Percentiles rank a stretch among this genome's conserved stretches.
phyloP scores from a whole-genome alignment of 2,113 vertebrate genomes.

The Galemys pyrenaicus region DNA sequence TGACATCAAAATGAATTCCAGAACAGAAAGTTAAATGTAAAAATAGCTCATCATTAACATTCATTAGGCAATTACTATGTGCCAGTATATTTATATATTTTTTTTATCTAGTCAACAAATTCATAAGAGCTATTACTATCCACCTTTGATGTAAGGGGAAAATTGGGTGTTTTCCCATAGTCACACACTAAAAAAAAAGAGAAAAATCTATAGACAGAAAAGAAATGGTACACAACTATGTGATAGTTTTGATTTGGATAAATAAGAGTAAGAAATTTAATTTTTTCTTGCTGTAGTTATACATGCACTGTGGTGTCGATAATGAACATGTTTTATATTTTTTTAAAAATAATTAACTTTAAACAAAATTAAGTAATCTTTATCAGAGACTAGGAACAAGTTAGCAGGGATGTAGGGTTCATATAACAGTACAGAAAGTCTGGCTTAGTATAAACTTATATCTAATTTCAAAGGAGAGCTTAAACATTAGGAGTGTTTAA shows the following conservation, averaged over 20 bases:
- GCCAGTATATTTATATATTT: neutral
- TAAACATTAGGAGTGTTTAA: conserved; percentile 38
- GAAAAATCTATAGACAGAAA: neutral
- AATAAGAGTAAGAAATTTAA: neutral
- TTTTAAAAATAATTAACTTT: neutral
- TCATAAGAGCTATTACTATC: neutral
- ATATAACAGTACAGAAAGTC: neutral
- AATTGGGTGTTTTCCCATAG: neutral
- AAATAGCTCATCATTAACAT: neutral
- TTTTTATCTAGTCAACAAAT: neutral
- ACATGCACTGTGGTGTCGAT: neutral
- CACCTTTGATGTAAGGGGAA: neutral
- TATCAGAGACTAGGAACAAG: neutral
- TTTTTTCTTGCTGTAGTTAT: conserved; percentile 25
- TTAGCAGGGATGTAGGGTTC: neutral
- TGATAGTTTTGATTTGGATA: neutral
- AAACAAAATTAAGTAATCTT: neutral
- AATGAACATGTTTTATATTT: neutral
- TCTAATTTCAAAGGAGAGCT: conserved; percentile 54
- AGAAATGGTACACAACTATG: neutral
- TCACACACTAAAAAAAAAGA: neutral
- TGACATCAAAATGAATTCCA: neutral
- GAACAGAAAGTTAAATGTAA: neutral
- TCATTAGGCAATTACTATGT: neutral
- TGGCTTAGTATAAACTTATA: neutral